Evolutionary conservation across 2,888 invertebrate genomes (phyloP).

Genomic region (Eupithecia inturbata): DNA sequence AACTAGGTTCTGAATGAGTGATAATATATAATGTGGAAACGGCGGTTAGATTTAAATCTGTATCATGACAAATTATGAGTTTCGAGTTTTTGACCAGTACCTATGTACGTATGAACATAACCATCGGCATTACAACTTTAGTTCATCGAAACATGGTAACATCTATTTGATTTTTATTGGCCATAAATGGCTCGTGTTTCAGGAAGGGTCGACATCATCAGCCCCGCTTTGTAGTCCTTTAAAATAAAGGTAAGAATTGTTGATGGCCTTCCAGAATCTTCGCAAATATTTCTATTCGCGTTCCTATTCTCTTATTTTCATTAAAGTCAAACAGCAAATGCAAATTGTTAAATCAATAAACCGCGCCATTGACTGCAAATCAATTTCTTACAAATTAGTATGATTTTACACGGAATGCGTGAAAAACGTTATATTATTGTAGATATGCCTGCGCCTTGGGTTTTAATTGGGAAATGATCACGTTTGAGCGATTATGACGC

Average conservation of each 20-base stretch:
- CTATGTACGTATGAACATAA: too few relatives aligned
- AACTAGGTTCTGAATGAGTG: not conserved
- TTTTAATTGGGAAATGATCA: not conserved
- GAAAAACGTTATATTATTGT: not conserved
- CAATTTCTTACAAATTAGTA: not conserved
- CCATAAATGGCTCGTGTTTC: not conserved
- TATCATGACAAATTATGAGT: not conserved
- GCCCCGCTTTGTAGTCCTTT: not conserved
- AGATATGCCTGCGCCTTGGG: not conserved
- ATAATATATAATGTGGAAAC: not conserved
- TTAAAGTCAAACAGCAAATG: not conserved
- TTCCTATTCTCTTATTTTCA: too few relatives aligned
- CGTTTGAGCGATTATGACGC: not conserved
- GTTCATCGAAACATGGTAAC: not conserved
- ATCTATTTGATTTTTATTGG: not conserved
- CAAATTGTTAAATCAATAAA: not conserved
- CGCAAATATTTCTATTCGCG: too few relatives aligned
- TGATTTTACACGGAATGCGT: constrained; percentile 1
- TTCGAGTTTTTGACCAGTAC: too few relatives aligned
- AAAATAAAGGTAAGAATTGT: not conserved
- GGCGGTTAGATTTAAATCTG: not conserved
- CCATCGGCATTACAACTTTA: not conserved
- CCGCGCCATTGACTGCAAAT: not conserved
- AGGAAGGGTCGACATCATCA: not conserved
- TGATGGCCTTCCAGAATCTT: not conserved